Percentiles rank a stretch among this genome's conserved stretches.
Conservation (phyloP, 2,113 vertebrate genomes). For the Esox niger region DNA sequence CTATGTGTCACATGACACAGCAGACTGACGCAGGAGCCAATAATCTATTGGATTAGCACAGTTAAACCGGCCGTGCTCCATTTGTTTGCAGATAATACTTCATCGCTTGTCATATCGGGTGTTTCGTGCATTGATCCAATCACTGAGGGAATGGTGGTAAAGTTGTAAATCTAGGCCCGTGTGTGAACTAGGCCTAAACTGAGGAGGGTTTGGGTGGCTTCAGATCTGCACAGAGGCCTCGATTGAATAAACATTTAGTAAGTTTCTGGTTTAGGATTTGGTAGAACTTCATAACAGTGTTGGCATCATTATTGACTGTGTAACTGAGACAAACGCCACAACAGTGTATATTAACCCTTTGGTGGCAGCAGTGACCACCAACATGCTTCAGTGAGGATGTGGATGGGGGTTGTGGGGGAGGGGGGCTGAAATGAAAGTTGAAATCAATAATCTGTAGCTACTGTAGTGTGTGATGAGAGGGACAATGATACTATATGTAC, state of each 20-base stretch:
- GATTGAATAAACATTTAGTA: no score
- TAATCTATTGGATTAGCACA: constrained; percentile 3
- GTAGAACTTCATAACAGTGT: neutral
- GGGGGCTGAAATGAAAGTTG: neutral
- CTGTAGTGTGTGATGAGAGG: neutral
- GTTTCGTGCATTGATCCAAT: neutral
- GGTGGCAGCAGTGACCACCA: neutral
- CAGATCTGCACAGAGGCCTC: no score
- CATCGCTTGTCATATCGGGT: neutral
- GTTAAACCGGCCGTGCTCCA: neutral
- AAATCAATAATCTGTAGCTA: neutral
- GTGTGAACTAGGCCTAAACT: no score
- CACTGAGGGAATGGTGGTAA: neutral
- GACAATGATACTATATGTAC: neutral
- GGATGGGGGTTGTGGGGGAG: no score
- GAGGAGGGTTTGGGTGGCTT: no score
- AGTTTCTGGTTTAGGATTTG: neutral
- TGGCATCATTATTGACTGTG: neutral
- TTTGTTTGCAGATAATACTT: neutral
- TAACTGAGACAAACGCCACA: neutral
- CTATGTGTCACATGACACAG: neutral
- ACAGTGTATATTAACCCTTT: neutral
- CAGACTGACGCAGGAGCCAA: neutral
- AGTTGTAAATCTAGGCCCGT: no score
- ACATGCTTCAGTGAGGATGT: neutral